Conservation (phyloP, 2,797 vertebrate genomes). For the Notolepis coatsorum region DNA sequence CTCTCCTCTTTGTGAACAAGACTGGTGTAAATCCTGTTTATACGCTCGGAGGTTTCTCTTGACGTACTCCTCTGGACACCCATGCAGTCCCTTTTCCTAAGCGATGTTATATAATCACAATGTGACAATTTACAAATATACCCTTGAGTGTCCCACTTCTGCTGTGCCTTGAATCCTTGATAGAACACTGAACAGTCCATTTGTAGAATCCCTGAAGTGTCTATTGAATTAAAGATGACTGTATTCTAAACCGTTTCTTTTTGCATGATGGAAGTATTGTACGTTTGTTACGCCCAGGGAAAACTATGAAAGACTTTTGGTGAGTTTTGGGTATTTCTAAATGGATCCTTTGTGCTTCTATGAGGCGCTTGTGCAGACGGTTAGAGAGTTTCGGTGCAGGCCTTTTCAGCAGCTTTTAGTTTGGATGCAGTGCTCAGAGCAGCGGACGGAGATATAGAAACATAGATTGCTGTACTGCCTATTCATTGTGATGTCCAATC, state of each 20-base stretch:
- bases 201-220: constrained; percentile 29
- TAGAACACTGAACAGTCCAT: constrained; percentile 44
- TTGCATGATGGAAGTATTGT: constrained; percentile 58
- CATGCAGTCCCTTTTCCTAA: too few species aligned
- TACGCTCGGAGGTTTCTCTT: too few species aligned
- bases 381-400: not conserved
- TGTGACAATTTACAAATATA: not conserved
- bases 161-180: constrained; percentile 67
- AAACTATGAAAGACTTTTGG: not conserved
- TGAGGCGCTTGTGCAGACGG: not conserved
- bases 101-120: too few species aligned
- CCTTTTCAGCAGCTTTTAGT: not conserved
- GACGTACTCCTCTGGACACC: too few species aligned
- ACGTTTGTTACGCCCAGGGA: constrained; percentile 38
- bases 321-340: not conserved
- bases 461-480: constrained; percentile 18
- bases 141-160: constrained; percentile 39
- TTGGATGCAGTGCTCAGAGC: not conserved
- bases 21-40: too few species aligned
- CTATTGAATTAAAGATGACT: constrained; percentile 13
- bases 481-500: constrained; percentile 26
- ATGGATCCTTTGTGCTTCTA: not conserved
- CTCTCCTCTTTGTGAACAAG: not conserved
- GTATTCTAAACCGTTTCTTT: constrained; percentile 17
- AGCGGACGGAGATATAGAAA: not conserved